Evolutionary conservation across 2,888 invertebrate genomes (phyloP), one percentile per base, ranked within the genome.

Genomic region (Parnassius glacialis): DNA sequence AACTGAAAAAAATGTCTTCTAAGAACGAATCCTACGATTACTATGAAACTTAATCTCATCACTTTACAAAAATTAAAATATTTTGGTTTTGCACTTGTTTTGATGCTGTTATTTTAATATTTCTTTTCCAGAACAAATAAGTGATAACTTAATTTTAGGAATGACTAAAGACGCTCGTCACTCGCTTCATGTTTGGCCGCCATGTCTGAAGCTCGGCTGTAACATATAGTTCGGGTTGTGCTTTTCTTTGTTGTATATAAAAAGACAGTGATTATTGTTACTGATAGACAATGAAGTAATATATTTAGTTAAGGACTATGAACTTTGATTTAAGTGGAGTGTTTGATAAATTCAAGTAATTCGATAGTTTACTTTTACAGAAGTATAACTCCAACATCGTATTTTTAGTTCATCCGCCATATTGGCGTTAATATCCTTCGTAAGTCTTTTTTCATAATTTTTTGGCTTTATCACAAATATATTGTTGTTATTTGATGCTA

Each of bases 341-440:
- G 89, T 81, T 80, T 80, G 71, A 75, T 80, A 77, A 76, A 80
- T 79, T 82, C 74, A 76, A 81, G 82, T 79, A 80, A 85, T 85
- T 85, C 83, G 72, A 80, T 87, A 84, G 82, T 82, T 85, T 81
- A 81, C 80, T 78, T 81, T 87, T 82, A 82, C 81, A 83, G 85
- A 83, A 89, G 85, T 87, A 34, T 34, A 79, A 82, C 87, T 87
- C 84, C 76, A 80, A 83, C 90, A 87, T 87, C 90, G 90, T 92
- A 92, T 92, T 91, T 92, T 92, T 92, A 92, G 92, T 93, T 89
- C 92, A 91, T 93, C 93, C 94, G 94, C 94, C 94, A 94, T 94
- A 93, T 94, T 94, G 94, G 93, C 92, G 92, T 92, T 92, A 91
- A 90, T 92, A 92, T 88, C 89, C 85, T 88, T 90, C 90, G 91